Percentiles rank a stretch among this genome's conserved stretches.
Evolutionary conservation across 1,140 invertebrate genomes (phyloP).

Genomic region (Melitaea cinxia): DNA sequence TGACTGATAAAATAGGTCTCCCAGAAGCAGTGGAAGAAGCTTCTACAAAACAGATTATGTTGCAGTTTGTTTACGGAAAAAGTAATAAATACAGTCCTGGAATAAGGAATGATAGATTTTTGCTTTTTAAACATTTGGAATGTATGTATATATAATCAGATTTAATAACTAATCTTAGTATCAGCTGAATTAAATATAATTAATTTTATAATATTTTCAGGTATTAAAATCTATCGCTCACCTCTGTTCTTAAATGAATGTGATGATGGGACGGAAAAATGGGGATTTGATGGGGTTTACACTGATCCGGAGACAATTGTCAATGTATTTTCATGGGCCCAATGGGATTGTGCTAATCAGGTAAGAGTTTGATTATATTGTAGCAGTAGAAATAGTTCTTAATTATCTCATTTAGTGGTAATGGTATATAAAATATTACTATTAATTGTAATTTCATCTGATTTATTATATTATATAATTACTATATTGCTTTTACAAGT

Average conservation of each 20-base stretch:
- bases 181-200: not conserved
- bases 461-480: no score
- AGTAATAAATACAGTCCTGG: conserved; percentile 83
- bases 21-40: conserved; percentile 82
- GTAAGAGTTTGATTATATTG: conserved; percentile 40
- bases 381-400: no score
- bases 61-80: conserved; percentile 90
- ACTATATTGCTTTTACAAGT: no score
- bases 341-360: conserved; percentile 90
- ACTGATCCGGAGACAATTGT: conserved; percentile 85
- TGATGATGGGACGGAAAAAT: conserved; percentile 77
- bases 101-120: conserved; percentile 85
- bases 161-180: not conserved
- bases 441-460: no score
- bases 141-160: conserved; percentile 81
- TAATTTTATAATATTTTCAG: conserved; percentile 41
- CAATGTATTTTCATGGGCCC: conserved; percentile 90
- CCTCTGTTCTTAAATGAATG: conserved; percentile 74
- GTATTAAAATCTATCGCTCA: conserved; percentile 73
- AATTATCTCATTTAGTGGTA: not conserved
- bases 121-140: conserved; percentile 90
- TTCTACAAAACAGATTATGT: conserved; percentile 85
- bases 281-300: conserved; percentile 80
- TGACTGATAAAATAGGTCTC: conserved; percentile 74
- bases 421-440: no score